Evolutionary conservation across 2,888 invertebrate genomes (phyloP), one percentile per base, ranked within the genome.

Genomic region (Sarcophaga subvicina): DNA sequence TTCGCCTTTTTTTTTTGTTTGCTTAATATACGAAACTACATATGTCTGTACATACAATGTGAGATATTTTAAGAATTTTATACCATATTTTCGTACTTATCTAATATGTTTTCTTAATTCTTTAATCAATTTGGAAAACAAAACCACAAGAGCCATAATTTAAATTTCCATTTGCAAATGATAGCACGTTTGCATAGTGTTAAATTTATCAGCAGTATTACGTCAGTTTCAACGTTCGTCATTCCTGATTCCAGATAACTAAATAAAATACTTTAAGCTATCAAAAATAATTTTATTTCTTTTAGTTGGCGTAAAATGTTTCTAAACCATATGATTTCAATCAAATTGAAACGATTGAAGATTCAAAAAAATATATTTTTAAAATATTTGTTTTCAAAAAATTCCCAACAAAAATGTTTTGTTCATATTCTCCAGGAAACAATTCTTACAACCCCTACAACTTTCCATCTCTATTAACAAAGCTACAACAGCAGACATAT

Each of bases 201-300:
- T 62, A 47, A 78, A 59, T 70, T 75, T 71, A 84, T 67, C 76
- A 63, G 71, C 14, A 11, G 17, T 20, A 71, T 80, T 76, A 73
- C 67, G 77, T 85, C 85, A 85, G 67, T 67, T 59, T 45, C n/a
- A 85, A 67, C 66, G 77, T 67, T 85, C 80, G 76, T 72, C 85
- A 85, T 49, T 72, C 62, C n/a, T 72, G 27, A 10, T 76, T 63
- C 37, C 54, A 22, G 59, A 79, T 80, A 83, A 79, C 69, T 64
- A 20, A 64, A 60, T 69, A 69, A 37, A 62, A 62, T n/a, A 62
- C 10, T 37, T 66, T 22, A 11, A 59, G 66, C 17, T 59, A 20
- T 54, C 45, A 22, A 62, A 73, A 8, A 22, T 17, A 62, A 62
- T n/a, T n/a, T 49, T 49, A 49, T 49, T 49, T 49, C 14, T 49